Conservation (phyloP, 2,113 vertebrate genomes). For the Pseudopipra pipra region DNA sequence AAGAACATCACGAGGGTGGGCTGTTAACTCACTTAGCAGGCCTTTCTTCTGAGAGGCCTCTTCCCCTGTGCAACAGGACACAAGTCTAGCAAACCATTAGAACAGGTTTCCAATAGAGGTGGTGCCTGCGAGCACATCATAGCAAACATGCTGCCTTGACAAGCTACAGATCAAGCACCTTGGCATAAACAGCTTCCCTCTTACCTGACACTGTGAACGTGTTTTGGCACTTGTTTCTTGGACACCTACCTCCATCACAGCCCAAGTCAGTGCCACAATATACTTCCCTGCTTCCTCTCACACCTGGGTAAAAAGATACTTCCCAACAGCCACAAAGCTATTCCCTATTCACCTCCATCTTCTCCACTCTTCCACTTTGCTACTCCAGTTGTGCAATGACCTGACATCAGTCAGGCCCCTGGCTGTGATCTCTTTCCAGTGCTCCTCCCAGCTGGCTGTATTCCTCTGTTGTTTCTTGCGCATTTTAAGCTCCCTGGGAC, state of each 20-base stretch:
- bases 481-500: constrained; percentile 20
- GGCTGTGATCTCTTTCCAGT: neutral
- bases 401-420: neutral
- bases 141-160: neutral
- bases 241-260: neutral
- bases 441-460: neutral
- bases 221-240: neutral
- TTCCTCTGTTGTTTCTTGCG: neutral
- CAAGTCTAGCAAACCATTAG: neutral
- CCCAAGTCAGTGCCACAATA: neutral
- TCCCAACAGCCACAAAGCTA: neutral
- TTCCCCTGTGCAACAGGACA: neutral
- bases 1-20: neutral
- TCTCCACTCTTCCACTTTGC: neutral
- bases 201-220: neutral
- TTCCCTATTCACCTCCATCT: neutral
- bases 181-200: neutral
- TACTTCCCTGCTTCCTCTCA: neutral
- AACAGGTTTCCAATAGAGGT: neutral
- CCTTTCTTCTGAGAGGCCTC: neutral
- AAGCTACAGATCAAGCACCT: neutral
- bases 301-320: neutral
- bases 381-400: neutral
- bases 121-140: neutral
- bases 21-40: neutral